Percentiles rank a stretch among this genome's conserved stretches.
Conservation (phyloP, 2,113 vertebrate genomes). For the Labeo rohita region DNA sequence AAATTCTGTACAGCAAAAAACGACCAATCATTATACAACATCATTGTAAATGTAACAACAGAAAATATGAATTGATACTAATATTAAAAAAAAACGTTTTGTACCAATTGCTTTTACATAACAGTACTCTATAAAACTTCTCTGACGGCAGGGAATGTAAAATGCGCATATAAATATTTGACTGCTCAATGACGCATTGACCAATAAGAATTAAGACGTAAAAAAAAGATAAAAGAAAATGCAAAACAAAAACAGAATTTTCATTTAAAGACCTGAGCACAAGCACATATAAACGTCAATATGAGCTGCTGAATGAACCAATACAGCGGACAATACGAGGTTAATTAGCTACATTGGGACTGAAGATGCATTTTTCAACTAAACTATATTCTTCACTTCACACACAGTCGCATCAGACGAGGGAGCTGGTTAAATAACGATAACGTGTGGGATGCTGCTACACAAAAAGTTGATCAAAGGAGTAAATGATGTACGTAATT, state of each 20-base stretch:
- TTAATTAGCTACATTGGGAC: background rate
- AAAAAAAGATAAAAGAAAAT: background rate
- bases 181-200: background rate
- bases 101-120: background rate
- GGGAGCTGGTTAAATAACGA: background rate
- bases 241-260: background rate
- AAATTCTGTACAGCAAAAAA: background rate
- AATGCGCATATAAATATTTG: background rate
- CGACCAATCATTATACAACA: background rate
- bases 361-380: background rate
- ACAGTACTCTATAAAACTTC: background rate
- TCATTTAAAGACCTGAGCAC: background rate
- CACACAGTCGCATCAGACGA: background rate
- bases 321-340: background rate
- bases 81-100: background rate
- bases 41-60: background rate
- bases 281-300: background rate
- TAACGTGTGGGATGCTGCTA: background rate
- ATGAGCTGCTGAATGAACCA: background rate
- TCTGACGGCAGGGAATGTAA: background rate
- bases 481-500: background rate
- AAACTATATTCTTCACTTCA: background rate
- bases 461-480: slow-evolving; percentile 21
- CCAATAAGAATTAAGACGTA: background rate
- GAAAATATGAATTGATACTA: background rate